phyloP scores from a whole-genome alignment of 1,140 invertebrate species.

The Neodiprion fabricii region DNA sequence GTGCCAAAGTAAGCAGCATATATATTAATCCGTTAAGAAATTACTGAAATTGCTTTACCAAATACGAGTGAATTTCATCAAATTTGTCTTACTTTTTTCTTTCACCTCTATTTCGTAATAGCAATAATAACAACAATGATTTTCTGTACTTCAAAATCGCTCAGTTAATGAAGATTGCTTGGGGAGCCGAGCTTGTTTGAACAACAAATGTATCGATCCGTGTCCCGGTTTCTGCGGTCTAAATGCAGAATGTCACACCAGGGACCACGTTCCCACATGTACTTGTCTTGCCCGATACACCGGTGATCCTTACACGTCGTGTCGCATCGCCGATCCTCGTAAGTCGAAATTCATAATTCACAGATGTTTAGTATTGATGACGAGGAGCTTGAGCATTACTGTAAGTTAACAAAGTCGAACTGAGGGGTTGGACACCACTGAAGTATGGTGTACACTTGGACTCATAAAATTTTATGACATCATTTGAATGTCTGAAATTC shows the following conservation, averaged over 20 bases:
- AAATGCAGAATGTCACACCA: slow-evolving; percentile 68
- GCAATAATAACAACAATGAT: slow-evolving; percentile 21
- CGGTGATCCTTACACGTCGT: slow-evolving; percentile 68
- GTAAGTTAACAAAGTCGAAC: no score
- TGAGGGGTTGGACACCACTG: no score
- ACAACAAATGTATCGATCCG: slow-evolving; percentile 67
- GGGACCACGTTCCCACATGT: slow-evolving; percentile 70
- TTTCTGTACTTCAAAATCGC: slow-evolving; percentile 20
- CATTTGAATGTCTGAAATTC: no score
- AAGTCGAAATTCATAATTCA: slow-evolving; percentile 22
- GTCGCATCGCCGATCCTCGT: slow-evolving; percentile 62
- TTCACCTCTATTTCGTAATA: slow-evolving; percentile 41
- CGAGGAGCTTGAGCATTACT: no score
- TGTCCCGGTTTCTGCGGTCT: slow-evolving; percentile 67
- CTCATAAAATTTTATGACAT: no score
- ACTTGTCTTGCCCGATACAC: slow-evolving; percentile 70
- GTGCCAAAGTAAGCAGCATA: slow-evolving; percentile 58
- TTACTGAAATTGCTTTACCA: slow-evolving; percentile 3
- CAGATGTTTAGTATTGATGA: background rate
- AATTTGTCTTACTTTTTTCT: slow-evolving; percentile 13
- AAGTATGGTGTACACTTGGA: no score
- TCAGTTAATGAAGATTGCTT: slow-evolving; percentile 60
- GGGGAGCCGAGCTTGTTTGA: slow-evolving; percentile 61
- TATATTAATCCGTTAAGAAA: background rate
- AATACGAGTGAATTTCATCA: slow-evolving; percentile 13